These are phyloP conservation scores for Drosophila parabipectinata DNA, from an alignment of 1,140 invertebrate species.

Conservation along the genomic window DNA sequence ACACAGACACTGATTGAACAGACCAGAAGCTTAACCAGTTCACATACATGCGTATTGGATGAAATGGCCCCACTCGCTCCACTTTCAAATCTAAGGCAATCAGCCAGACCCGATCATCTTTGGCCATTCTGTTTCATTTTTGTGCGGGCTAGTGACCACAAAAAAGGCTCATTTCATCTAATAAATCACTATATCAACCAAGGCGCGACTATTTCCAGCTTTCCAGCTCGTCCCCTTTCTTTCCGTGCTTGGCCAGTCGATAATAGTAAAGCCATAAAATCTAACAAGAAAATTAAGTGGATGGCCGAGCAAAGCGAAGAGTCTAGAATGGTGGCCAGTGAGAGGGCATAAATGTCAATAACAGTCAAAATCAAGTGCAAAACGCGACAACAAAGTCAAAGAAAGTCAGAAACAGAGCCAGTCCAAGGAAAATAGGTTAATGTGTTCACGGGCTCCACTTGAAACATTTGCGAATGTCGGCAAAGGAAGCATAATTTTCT, in stretches of 20 bases:
- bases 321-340: conserved; percentile 9
- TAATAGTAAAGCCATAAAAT: conserved; percentile 74
- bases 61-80: neutral
- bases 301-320: conserved; percentile 26
- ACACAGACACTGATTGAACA: conserved; percentile 9
- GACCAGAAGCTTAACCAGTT: conserved; percentile 16
- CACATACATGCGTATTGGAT: neutral
- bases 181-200: conserved; percentile 66
- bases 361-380: conserved; percentile 70
- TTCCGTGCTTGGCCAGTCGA: conserved; percentile 42
- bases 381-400: conserved; percentile 32
- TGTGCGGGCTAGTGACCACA: conserved; percentile 27
- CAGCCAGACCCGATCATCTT: neutral
- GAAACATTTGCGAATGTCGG: neutral
- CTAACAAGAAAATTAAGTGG: conserved; percentile 72
- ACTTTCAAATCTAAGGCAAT: neutral
- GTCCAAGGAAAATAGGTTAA: conserved; percentile 37
- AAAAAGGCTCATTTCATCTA: conserved; percentile 47
- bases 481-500: neutral
- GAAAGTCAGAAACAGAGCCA: neutral
- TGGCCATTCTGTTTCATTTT: conserved; percentile 29
- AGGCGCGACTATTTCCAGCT: conserved; percentile 6
- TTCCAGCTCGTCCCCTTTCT: conserved; percentile 14
- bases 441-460: conserved; percentile 18
- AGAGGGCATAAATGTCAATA: conserved; percentile 76